Conservation (phyloP, 2,888 invertebrate genomes). For the Antitype chi region DNA sequence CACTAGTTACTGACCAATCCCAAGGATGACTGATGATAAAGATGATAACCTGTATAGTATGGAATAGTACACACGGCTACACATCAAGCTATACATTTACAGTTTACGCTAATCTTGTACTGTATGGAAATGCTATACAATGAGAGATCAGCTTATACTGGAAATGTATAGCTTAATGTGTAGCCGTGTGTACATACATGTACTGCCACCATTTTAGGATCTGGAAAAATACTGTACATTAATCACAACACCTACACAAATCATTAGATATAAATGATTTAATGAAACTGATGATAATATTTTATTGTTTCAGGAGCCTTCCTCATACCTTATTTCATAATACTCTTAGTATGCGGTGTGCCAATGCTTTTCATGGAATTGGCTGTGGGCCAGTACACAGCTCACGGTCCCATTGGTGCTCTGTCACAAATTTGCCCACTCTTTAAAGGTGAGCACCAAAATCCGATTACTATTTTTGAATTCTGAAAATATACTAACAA, state of each 20-base stretch:
- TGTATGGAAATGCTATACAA: no score
- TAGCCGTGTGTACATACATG: no score
- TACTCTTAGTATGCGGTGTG: constrained; percentile 97
- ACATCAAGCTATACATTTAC: no score
- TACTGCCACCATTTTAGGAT: not conserved
- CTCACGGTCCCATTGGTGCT: constrained; percentile 97
- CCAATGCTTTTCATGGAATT: constrained; percentile 98
- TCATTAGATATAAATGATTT: no score
- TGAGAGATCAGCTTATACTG: no score
- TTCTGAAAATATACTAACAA: not conserved
- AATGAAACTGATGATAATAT: constrained; percentile 15
- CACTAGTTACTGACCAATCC: not conserved
- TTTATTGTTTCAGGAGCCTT: constrained; percentile 94
- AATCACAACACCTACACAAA: no score
- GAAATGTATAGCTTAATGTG: no score
- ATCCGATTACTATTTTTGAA: not conserved
- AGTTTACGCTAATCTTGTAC: no score
- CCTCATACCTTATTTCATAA: constrained; percentile 98
- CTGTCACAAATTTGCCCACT: constrained; percentile 97
- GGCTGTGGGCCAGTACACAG: constrained; percentile 97
- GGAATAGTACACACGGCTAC: no score
- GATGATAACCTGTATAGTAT: not conserved
- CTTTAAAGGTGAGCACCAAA: constrained; percentile 94
- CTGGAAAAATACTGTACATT: not conserved
- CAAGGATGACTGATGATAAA: not conserved